Conservation (phyloP, 2,888 invertebrate genomes). For the Caenorhabditis panamensis region DNA sequence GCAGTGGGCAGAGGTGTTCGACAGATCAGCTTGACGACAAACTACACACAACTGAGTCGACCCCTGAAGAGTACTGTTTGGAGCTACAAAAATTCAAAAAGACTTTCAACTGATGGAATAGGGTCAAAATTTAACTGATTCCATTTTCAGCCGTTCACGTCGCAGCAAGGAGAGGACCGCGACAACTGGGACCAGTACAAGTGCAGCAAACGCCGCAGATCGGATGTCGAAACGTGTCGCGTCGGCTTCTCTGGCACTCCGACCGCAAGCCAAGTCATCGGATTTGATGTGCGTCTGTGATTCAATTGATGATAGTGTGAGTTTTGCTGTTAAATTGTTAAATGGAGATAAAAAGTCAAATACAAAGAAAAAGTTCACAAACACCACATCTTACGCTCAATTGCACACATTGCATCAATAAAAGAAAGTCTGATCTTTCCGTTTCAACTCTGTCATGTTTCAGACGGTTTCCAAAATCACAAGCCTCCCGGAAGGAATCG, state of each 20-base stretch:
- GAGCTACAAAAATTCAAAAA: neutral
- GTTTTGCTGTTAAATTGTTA: too few relatives aligned
- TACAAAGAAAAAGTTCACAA: neutral
- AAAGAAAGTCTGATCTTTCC: neutral
- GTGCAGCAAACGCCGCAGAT: constrained; percentile 40
- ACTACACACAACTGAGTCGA: constrained; percentile 14
- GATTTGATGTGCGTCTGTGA: constrained; percentile 77
- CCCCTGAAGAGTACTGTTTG: constrained; percentile 35
- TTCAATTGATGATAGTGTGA: constrained; percentile 77
- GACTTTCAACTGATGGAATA: too few relatives aligned
- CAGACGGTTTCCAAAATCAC: constrained; percentile 90
- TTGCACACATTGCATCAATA: neutral
- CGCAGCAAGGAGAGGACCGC: constrained; percentile 58
- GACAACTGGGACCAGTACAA: constrained; percentile 37
- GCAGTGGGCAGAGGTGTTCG: constrained; percentile 43
- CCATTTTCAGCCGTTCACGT: constrained; percentile 64
- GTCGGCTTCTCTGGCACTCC: constrained; percentile 55
- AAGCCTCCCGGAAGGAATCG: constrained; percentile 94
- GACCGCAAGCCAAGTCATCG: constrained; percentile 47
- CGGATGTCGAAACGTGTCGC: constrained; percentile 63
- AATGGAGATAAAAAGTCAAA: neutral
- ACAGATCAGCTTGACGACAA: constrained; percentile 14
- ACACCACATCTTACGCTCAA: neutral
- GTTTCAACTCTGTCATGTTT: constrained; percentile 4
- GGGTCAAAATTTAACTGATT: too few relatives aligned